Base-by-base conservation (phyloP, 2,888 invertebrate species). In the Anoncus sp. region DNA sequence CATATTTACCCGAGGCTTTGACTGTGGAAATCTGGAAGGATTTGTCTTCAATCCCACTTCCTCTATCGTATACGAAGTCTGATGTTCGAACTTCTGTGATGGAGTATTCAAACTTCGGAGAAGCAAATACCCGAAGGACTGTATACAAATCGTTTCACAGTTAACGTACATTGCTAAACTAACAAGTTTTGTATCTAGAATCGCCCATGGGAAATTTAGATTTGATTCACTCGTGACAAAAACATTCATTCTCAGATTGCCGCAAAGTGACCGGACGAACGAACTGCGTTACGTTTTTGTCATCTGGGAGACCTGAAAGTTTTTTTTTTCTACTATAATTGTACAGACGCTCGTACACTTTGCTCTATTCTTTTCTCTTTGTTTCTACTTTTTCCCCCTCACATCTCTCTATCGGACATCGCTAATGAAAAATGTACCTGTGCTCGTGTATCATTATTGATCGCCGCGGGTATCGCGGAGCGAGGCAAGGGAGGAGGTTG, bases 381-480 rank as follows among this genome's bases (percentile, higher is more conserved):
- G 43, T 55, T 47, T 24, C 18, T 22, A 35, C 14, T 72, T 63
- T 69, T 55, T 69, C 49, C 18, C 43, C 63, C 62, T 38, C 59
- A 55, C 55, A 62, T 49, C 27, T 45, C 49, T 24, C 38, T 73
- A 78, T 81, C 79, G 66, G 38, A 51, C 66, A 79, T 63, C 62
- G 65, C 74, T 82, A 75, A 82, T 83, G 80, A 81, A 81, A 82
- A 81, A 81, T 79, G 70, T 76, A 70, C 76, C 72, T 49, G 65
- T 57, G 24, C 65, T 75, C 65, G 57, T 43, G 76, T 77, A 67
- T 67, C 55, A 77, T 76, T 75, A 77, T 72, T 51, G 76, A 67
- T 78, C 75, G 75, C 72, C 72, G 43, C 38, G 43, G 76, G 70
- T 76, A 66, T 57, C 57, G n/a, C 49, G 40, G 49, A 51, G 38